Base-by-base conservation (phyloP, 2,797 vertebrate genomes). In the Hippoglossus hippoglossus region DNA sequence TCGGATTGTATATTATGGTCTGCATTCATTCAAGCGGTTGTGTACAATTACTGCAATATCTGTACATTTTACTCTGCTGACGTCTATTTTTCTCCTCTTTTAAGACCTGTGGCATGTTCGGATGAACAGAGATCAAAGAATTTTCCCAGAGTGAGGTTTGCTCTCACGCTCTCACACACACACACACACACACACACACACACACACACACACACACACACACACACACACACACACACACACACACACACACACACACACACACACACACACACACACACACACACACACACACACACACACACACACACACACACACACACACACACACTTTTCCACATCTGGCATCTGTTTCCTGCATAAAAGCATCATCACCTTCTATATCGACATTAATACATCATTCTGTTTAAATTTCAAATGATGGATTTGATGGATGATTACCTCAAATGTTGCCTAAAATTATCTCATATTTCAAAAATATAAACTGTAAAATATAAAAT, bases 81-180 rank as follows among this genome's bases (percentile, higher is more conserved):
- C 2, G 18, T 31, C 19, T 18, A 6, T 1, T 50, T 6, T 52
- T 26, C 2, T 10, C 15, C 34, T 47, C 67, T 54, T 58, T 26
- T 59, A 44, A 71, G 73, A 55, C 60, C 44, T 46, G 72, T 82
- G 71, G 74, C 55, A 58, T 65, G 62, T 74, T 65, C 18, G 24
- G 51, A 26, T 57, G 68, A 34, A 67, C 50, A 15, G 25, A 73
- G 70, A 83, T 87, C 60, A 82, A 81, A 84, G 70, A 28, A 67
- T 70, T 26, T 19, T 25, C 25, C 22, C 28, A 13, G 67, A 55
- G 63, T 64, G 59, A 71, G 31, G 52, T 60, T 24, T 25, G 34
- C 39, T 26, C 67, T 18, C 10, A 4, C 57, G 18, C 52, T 22
- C 53, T 69, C 53, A 7, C 24, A 39, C 50, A 21, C 58, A 51